Base-by-base conservation (phyloP, 2,888 invertebrate species). In the Muschampia plurimacula region DNA sequence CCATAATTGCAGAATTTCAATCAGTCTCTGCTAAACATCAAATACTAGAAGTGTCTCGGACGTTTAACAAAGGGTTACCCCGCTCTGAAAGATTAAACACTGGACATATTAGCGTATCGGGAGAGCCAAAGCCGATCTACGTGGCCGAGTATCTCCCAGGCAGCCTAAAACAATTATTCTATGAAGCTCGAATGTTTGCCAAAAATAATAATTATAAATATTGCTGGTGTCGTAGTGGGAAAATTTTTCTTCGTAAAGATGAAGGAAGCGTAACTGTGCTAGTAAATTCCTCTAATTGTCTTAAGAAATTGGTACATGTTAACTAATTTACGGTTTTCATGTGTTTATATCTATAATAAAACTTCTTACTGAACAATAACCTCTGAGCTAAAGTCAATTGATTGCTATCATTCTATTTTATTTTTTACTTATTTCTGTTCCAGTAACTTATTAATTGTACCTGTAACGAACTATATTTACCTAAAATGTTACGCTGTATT, bases 61-160 rank as follows among this genome's bases (percentile, higher is more conserved):
- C 49, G 0, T 62, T 69, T 10, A 69, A 69, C 22, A 69, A 62
- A 39, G 69, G 62, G 12, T 2, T 69, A 32, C 69, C 62, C 13
- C 49, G 62, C 9, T n/a, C 69, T 13, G 69, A 69, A 69, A 69
- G 62, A 12, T 15, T 69, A 10, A 69, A 69, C 49, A 62, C 69
- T 1, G 62, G 49, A 7, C 69, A 69, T 22, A 69, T 69, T 52
- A 39, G 69, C 15, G 10, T 69, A 22, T 49, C 69, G 1, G 69
- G 69, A 10, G 69, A 69, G 36, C 13, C 68, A 13, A 68, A 68
- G 39, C 60, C 68, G 12, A 49, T 68, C 36, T 68, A 68, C n/a
- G 46, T 68, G 4, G 60, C 22, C 8, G 49, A 68, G 15, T 60
- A 62, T 9, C 36, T 68, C 12, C 68, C 60, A 15, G 46, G 41